A percentile compares a stretch with the other conserved stretches of the same genome.
These are phyloP conservation scores for Drosophila quadrilineata DNA, from an alignment of 1,140 invertebrate genomes.

Conservation along the genomic window DNA sequence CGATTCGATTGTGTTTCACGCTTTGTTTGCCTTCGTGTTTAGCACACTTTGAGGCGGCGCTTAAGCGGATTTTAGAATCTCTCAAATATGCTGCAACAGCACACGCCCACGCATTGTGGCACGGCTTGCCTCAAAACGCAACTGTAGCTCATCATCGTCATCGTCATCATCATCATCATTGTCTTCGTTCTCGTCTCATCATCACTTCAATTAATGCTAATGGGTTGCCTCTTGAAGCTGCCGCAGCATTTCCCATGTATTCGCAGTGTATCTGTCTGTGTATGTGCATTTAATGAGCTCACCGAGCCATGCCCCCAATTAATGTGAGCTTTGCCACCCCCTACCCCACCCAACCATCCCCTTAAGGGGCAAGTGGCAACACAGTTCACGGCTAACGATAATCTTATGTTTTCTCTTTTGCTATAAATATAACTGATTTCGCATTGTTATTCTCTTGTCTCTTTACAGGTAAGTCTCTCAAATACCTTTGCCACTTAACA, in stretches of 20 bases:
- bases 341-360: too few relatives aligned
- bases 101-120: background rate
- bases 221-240: constrained; percentile 32
- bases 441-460: constrained; percentile 31
- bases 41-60: constrained; percentile 15
- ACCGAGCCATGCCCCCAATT: constrained; percentile 23
- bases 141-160: constrained; percentile 3
- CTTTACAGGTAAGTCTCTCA: constrained; percentile 65
- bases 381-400: background rate
- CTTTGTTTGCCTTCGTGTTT: background rate
- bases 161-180: background rate
- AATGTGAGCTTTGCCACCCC: constrained; percentile 10
- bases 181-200: constrained; percentile 20
- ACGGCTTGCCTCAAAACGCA: background rate
- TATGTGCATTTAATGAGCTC: constrained; percentile 44
- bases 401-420: constrained; percentile 36
- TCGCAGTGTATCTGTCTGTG: too few relatives aligned
- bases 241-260: constrained; percentile 32
- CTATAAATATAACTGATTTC: constrained; percentile 60
- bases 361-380: too few relatives aligned
- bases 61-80: constrained; percentile 23
- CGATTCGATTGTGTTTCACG: background rate
- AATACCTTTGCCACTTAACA: constrained; percentile 58
- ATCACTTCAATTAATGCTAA: constrained; percentile 59
- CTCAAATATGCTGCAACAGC: constrained; percentile 10